phyloP scores from a whole-genome alignment of 2,888 invertebrate genomes.

The Polydrusus pterygomalis region DNA sequence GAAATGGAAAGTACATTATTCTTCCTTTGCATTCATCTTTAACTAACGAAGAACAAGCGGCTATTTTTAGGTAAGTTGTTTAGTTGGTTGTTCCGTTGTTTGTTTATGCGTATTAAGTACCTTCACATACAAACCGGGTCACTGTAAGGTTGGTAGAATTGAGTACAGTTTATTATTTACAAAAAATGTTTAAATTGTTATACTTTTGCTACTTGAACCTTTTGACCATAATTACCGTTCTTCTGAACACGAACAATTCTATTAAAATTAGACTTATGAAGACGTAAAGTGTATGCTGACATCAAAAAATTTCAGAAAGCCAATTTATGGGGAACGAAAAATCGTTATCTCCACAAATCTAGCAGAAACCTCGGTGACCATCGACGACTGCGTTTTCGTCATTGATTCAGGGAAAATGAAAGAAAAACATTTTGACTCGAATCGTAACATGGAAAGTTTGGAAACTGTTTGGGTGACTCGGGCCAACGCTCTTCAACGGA shows the following conservation, averaged over 20 bases:
- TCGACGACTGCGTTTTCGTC: slow-evolving; percentile 96
- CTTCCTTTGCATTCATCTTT: slow-evolving; percentile 92
- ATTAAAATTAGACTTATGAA: no score
- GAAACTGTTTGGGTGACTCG: slow-evolving; percentile 93
- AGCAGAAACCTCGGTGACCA: slow-evolving; percentile 96
- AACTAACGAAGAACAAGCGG: slow-evolving; percentile 87
- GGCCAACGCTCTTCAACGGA: slow-evolving; percentile 92
- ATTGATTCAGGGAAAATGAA: slow-evolving; percentile 95
- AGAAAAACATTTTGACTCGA: slow-evolving; percentile 88
- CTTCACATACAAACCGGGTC: no score
- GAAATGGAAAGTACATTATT: slow-evolving; percentile 79
- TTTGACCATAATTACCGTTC: no score
- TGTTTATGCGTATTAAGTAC: no score
- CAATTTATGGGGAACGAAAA: slow-evolving; percentile 84
- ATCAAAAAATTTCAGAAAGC: slow-evolving; percentile 72
- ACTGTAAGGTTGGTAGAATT: no score
- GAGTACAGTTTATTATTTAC: no score
- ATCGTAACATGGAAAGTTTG: slow-evolving; percentile 90
- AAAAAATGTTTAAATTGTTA: no score
- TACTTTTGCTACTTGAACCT: no score
- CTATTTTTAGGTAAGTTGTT: slow-evolving; percentile 76
- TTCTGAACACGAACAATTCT: no score
- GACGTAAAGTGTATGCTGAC: background rate
- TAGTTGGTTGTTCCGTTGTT: no score
- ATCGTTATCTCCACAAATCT: slow-evolving; percentile 94